Conservation (phyloP, 2,113 vertebrate genomes). For the Poecilia latipinna region DNA sequence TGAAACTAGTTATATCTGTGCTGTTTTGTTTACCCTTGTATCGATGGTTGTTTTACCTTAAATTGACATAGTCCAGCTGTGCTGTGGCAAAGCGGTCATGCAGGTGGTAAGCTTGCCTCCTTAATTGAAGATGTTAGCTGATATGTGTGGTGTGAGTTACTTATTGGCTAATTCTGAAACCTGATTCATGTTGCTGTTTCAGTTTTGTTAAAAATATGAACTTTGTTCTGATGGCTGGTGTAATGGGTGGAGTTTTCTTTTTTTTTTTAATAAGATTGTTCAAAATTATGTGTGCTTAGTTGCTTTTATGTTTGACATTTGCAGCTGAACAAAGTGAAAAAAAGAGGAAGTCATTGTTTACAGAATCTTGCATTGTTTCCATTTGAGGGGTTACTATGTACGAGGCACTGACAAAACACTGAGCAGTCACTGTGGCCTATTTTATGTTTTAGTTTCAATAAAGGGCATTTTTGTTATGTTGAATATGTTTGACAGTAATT, state of each 20-base stretch:
- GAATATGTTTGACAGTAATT: constrained; percentile 3
- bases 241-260: background rate
- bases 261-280: background rate
- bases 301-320: constrained; percentile 21
- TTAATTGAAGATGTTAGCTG: constrained; percentile 75
- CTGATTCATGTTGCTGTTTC: constrained; percentile 26
- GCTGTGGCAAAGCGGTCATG: constrained; percentile 32
- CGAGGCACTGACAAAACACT: background rate
- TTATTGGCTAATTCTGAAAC: constrained; percentile 63
- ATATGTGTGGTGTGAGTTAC: constrained; percentile 66
- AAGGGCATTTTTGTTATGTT: background rate
- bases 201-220: constrained; percentile 20
- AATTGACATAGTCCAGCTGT: constrained; percentile 19
- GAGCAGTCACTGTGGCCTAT: background rate
- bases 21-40: constrained; percentile 7
- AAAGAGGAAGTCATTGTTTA: constrained; percentile 73
- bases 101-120: constrained; percentile 69
- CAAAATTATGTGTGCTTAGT: background rate
- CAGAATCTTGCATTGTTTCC: constrained; percentile 47
- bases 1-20: background rate
- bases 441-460: background rate
- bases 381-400: constrained; percentile 20
- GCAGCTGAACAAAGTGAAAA: constrained; percentile 40
- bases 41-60: background rate
- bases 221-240: background rate